These are phyloP conservation scores for Bombylius discolor DNA, from an alignment of 2,888 invertebrate species.

Conservation along the genomic window DNA sequence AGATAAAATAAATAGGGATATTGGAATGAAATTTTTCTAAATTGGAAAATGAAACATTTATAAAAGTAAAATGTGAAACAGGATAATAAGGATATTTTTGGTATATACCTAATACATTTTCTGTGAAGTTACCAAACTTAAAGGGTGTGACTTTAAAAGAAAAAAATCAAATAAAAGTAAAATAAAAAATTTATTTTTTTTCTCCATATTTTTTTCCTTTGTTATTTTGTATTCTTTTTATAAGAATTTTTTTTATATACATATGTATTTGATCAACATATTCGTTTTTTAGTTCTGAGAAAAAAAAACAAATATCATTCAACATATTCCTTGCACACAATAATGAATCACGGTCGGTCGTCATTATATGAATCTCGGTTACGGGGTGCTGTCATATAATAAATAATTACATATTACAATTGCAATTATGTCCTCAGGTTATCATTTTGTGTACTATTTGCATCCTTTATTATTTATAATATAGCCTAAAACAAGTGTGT, in stretches of 20 bases:
- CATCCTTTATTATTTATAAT: neutral
- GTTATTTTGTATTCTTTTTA: neutral
- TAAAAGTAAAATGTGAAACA: neutral
- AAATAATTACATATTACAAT: too few relatives aligned
- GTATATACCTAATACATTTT: neutral
- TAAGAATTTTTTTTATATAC: neutral
- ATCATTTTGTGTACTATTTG: neutral
- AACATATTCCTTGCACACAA: too few relatives aligned
- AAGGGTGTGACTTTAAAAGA: slow-evolving; percentile 37
- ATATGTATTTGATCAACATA: neutral
- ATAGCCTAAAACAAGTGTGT: neutral
- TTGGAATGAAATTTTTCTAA: too few relatives aligned
- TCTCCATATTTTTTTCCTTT: neutral
- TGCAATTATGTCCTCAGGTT: neutral
- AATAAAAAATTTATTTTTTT: neutral
- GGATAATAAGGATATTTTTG: slow-evolving; percentile 1
- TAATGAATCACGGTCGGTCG: neutral
- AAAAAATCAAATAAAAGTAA: slow-evolving; percentile 16
- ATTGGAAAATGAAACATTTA: neutral
- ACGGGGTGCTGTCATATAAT: neutral
- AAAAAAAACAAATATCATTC: too few relatives aligned
- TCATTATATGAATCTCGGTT: neutral
- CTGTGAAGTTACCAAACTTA: slow-evolving; percentile 20
- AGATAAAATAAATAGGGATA: too few relatives aligned
- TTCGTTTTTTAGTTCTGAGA: neutral